phyloP scores from a whole-genome alignment of 1,140 invertebrate genomes.

The Pseudomyrmex cubaensis region DNA sequence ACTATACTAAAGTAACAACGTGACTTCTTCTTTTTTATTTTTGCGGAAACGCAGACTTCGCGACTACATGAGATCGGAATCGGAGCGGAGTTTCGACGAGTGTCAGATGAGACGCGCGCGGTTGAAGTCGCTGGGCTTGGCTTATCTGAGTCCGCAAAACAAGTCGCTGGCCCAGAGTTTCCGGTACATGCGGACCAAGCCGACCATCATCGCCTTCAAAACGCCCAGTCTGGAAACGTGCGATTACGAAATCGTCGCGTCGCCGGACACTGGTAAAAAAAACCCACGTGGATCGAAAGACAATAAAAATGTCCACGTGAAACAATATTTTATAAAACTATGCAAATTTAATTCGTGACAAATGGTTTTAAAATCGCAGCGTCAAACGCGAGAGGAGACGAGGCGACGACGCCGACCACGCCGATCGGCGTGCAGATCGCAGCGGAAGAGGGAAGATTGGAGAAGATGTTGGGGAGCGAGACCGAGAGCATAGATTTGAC shows the following conservation, averaged over 20 bases:
- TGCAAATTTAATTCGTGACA: too few species aligned
- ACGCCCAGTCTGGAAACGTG: constrained; percentile 90
- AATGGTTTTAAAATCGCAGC: background rate
- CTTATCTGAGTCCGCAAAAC: constrained; percentile 91
- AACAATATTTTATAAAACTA: background rate
- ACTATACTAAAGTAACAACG: too few species aligned
- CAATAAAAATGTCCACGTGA: background rate
- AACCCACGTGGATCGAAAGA: background rate
- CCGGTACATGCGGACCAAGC: constrained; percentile 94
- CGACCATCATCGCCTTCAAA: constrained; percentile 94
- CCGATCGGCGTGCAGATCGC: constrained; percentile 52
- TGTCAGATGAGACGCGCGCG: constrained; percentile 87
- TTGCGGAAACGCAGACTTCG: constrained; percentile 85
- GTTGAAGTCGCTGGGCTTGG: constrained; percentile 88
- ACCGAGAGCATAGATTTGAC: constrained; percentile 68
- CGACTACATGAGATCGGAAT: constrained; percentile 91
- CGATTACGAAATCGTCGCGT: constrained; percentile 84
- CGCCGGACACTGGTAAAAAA: constrained; percentile 19
- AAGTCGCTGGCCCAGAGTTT: constrained; percentile 92
- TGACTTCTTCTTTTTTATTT: too few species aligned
- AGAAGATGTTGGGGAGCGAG: constrained; percentile 61
- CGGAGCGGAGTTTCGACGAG: constrained; percentile 91
- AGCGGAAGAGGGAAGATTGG: constrained; percentile 86
- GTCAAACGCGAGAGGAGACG: background rate
- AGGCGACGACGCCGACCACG: background rate